A percentile compares a stretch with the other conserved stretches of the same genome.
Evolutionary conservation across 2,888 invertebrate genomes (phyloP).

Genomic region (Epistrophella euchroma): DNA sequence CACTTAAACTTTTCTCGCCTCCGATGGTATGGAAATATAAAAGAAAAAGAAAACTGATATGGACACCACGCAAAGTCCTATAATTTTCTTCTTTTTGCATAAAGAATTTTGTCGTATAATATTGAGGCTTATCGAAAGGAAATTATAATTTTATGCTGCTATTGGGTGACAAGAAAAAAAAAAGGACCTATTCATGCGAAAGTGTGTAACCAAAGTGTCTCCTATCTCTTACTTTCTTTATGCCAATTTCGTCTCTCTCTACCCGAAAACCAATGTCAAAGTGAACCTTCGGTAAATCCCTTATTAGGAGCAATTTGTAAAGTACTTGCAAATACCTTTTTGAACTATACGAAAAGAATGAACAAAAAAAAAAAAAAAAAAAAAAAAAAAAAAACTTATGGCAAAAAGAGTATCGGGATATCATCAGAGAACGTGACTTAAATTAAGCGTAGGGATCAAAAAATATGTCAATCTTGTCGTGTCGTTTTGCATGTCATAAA

Average conservation of each 20-base stretch:
- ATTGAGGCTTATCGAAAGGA: slow-evolving; percentile 71
- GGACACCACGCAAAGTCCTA: slow-evolving; percentile 20
- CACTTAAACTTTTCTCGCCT: slow-evolving; percentile 33
- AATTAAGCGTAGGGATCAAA: slow-evolving; percentile 69
- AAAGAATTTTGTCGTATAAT: slow-evolving; percentile 53
- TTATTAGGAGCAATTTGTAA: slow-evolving; percentile 74
- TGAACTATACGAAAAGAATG: slow-evolving; percentile 38
- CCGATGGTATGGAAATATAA: not conserved
- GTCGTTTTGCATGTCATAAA: slow-evolving; percentile 7
- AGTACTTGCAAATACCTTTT: slow-evolving; percentile 75
- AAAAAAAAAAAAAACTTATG: no score
- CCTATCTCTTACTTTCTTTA: not conserved
- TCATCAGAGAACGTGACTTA: slow-evolving; percentile 68
- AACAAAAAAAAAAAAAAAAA: not conserved
- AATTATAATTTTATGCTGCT: slow-evolving; percentile 71
- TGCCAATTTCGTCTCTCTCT: no score
- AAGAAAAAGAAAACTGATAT: not conserved
- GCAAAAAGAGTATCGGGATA: slow-evolving; percentile 49
- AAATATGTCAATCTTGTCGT: slow-evolving; percentile 59
- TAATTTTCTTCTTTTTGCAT: slow-evolving; percentile 40
- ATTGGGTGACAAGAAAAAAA: slow-evolving; percentile 61
- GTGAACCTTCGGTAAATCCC: slow-evolving; percentile 70
- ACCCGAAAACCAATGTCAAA: slow-evolving; percentile 28
- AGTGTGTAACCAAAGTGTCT: slow-evolving; percentile 39
- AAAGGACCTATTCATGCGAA: slow-evolving; percentile 61